These are phyloP conservation scores for Dasypus novemcinctus DNA, from an alignment of 2,113 vertebrate genomes.

Conservation along the genomic window DNA sequence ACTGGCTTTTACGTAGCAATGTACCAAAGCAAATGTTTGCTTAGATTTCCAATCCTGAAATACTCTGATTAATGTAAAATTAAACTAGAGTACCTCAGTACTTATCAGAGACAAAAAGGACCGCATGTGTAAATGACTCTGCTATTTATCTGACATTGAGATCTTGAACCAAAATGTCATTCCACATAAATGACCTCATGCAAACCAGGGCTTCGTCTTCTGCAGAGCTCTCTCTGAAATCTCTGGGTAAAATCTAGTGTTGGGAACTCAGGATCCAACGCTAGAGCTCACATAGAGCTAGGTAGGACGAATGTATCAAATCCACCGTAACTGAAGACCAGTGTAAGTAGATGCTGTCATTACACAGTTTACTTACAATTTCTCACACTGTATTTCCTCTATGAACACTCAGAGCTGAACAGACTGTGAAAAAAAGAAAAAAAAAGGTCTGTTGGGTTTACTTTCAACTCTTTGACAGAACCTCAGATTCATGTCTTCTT, in stretches of 20 bases:
- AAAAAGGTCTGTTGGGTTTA: conserved; percentile 19
- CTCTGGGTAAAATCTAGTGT: conserved; percentile 35
- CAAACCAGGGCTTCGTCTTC: not conserved
- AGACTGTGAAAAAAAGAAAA: not conserved
- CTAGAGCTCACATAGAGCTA: not conserved
- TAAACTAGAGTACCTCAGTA: conserved; percentile 2
- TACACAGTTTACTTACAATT: not conserved
- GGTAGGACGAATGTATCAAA: not conserved
- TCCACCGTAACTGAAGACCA: not conserved
- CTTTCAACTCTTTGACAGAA: conserved; percentile 9
- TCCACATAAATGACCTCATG: not conserved
- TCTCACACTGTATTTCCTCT: not conserved
- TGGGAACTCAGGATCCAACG: not conserved
- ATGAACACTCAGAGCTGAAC: not conserved
- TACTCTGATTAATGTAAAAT: not conserved
- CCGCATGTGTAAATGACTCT: not conserved
- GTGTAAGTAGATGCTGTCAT: not conserved
- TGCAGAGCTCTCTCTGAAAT: conserved; percentile 19
- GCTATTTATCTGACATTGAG: conserved; percentile 10
- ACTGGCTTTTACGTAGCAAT: not conserved
- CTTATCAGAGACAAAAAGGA: not conserved
- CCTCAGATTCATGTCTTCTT: conserved; percentile 62
- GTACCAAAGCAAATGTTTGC: not conserved
- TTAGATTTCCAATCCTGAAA: not conserved
- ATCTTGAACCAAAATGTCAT: conserved; percentile 11